Evolutionary conservation across 2,888 invertebrate species (phyloP).

Genomic region (Rhagium mordax): DNA sequence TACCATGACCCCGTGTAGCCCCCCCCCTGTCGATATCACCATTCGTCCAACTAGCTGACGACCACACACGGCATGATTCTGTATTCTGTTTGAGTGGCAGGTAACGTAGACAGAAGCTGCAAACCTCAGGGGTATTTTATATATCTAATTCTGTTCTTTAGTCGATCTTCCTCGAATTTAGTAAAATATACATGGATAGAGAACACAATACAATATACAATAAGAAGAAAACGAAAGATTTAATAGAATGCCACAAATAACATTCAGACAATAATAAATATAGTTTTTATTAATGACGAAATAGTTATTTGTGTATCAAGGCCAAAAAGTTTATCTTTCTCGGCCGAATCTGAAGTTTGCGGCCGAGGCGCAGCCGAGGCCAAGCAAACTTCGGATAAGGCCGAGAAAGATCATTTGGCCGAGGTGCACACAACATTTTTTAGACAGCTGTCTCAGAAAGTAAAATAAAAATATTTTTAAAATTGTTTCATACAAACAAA

Average conservation of each 20-base stretch:
- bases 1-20: not conserved
- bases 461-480: too few species aligned
- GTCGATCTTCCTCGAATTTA: not conserved
- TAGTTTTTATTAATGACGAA: too few species aligned
- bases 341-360: too few species aligned
- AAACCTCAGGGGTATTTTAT: not conserved
- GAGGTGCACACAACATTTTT: too few species aligned
- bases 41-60: not conserved
- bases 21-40: not conserved
- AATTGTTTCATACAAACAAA: too few species aligned
- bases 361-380: too few species aligned
- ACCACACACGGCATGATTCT: not conserved
- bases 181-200: not conserved
- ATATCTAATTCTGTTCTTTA: not conserved
- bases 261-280: too few species aligned
- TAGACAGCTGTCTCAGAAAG: too few species aligned
- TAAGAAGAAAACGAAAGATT: constrained; percentile 1
- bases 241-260: not conserved
- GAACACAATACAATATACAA: not conserved
- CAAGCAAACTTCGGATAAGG: too few species aligned
- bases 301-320: too few species aligned
- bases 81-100: not conserved
- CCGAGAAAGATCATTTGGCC: too few species aligned
- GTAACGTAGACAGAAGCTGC: not conserved
- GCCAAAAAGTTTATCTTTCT: too few species aligned